These are phyloP conservation scores for Anticlea derivata DNA, from an alignment of 2,888 invertebrate species.

Conservation along the genomic window DNA sequence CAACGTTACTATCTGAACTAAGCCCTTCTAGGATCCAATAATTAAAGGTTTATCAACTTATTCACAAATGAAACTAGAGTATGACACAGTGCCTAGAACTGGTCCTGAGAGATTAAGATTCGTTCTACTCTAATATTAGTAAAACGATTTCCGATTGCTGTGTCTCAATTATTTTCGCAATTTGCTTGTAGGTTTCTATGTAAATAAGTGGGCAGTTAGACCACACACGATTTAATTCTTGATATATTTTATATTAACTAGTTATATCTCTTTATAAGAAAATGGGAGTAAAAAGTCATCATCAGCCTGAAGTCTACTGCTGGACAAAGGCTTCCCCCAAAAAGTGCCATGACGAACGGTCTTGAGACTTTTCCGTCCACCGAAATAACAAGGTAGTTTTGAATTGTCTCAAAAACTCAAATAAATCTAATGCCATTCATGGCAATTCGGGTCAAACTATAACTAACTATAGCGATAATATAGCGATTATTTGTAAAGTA, in stretches of 20 bases:
- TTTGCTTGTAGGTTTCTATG: slow-evolving; percentile 3
- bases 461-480: not conserved
- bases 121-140: slow-evolving; percentile 19
- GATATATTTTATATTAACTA: not conserved
- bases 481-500: slow-evolving; percentile 24
- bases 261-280: too few relatives aligned
- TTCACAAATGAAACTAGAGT: slow-evolving; percentile 23
- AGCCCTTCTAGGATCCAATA: slow-evolving; percentile 20
- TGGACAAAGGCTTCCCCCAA: too few relatives aligned
- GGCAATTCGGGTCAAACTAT: slow-evolving; percentile 28
- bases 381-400: too few relatives aligned
- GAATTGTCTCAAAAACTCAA: too few relatives aligned
- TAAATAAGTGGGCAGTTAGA: slow-evolving; percentile 8
- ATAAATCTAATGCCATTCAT: not conserved
- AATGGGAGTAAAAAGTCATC: not conserved
- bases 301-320: too few relatives aligned
- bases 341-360: too few relatives aligned
- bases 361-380: too few relatives aligned
- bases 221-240: not conserved
- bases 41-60: slow-evolving; percentile 26
- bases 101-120: slow-evolving; percentile 26
- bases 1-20: slow-evolving; percentile 4
- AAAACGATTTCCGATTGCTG: slow-evolving; percentile 21
- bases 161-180: slow-evolving; percentile 16
- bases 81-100: slow-evolving; percentile 18